phyloP scores from a whole-genome alignment of 2,888 invertebrate species.

The Patella caerulea region DNA sequence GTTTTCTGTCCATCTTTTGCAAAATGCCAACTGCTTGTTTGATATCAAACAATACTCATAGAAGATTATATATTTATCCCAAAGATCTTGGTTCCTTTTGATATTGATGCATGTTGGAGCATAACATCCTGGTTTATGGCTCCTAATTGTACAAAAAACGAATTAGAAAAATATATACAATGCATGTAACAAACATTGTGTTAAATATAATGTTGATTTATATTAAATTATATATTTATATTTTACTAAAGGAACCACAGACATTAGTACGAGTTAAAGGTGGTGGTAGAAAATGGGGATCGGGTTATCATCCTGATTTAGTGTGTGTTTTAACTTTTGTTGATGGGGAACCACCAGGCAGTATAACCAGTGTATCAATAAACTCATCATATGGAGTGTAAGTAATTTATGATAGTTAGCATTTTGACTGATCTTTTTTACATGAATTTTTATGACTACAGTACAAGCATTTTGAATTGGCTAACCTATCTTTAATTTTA shows the following conservation, averaged over 20 bases:
- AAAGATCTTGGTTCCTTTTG: too few relatives aligned
- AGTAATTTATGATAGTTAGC: slow-evolving; percentile 73
- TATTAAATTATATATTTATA: too few relatives aligned
- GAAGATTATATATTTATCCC: too few relatives aligned
- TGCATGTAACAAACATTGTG: too few relatives aligned
- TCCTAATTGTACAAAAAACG: too few relatives aligned
- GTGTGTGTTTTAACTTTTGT: slow-evolving; percentile 91
- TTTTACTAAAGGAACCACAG: slow-evolving; percentile 47
- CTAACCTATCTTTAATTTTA: not conserved
- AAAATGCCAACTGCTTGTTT: too few relatives aligned
- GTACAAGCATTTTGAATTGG: not conserved
- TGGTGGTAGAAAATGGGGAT: slow-evolving; percentile 85
- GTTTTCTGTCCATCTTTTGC: too few relatives aligned
- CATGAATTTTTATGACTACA: not conserved
- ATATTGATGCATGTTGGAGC: too few relatives aligned
- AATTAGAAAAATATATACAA: too few relatives aligned
- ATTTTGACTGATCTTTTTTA: not conserved
- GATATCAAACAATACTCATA: too few relatives aligned
- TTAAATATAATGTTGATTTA: too few relatives aligned
- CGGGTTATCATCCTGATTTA: slow-evolving; percentile 97
- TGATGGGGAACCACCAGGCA: slow-evolving; percentile 82
- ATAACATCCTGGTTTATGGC: too few relatives aligned
- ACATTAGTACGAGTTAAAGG: slow-evolving; percentile 77
- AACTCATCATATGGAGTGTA: slow-evolving; percentile 98
- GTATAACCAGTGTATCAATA: slow-evolving; percentile 90